A percentile compares a stretch with the other conserved stretches of the same genome.
These are phyloP conservation scores for Lasioglossum albipes DNA, from an alignment of 1,140 invertebrate species.

Conservation along the genomic window DNA sequence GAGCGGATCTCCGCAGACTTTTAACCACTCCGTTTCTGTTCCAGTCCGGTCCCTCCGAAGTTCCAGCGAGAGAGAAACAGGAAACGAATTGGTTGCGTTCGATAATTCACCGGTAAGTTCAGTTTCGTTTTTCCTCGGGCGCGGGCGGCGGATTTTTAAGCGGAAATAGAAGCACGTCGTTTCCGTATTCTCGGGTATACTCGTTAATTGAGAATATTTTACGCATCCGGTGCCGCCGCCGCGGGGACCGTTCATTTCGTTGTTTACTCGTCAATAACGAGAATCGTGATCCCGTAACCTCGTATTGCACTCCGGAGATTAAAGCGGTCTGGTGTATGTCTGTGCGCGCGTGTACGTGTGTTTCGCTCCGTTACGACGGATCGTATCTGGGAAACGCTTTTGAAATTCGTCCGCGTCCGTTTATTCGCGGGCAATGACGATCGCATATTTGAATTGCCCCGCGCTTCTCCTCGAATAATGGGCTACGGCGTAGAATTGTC, in stretches of 20 bases:
- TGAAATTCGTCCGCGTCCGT: not conserved
- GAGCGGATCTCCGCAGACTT: too few species aligned
- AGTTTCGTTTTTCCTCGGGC: not conserved
- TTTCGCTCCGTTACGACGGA: not conserved
- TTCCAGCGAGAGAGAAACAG: not conserved
- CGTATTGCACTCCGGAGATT: constrained; percentile 5
- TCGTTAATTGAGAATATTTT: constrained; percentile 44
- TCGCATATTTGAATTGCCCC: not conserved
- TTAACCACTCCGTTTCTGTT: not conserved
- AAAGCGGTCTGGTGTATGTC: not conserved
- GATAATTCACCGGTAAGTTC: constrained; percentile 7
- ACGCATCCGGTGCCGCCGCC: not conserved
- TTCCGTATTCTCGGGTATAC: not conserved
- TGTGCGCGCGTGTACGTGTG: not conserved
- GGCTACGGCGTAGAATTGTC: not conserved
- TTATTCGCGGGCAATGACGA: not conserved
- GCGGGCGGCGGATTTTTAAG: too few species aligned
- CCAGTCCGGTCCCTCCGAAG: not conserved
- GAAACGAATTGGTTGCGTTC: constrained; percentile 2
- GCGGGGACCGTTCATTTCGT: constrained; percentile 24
- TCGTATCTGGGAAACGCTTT: not conserved
- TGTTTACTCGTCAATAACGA: constrained; percentile 45
- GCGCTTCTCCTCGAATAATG: not conserved
- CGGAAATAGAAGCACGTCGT: not conserved
- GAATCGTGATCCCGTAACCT: not conserved